These are phyloP conservation scores for Drosophila gaucha DNA, from an alignment of 2,888 invertebrate species.

Conservation along the genomic window DNA sequence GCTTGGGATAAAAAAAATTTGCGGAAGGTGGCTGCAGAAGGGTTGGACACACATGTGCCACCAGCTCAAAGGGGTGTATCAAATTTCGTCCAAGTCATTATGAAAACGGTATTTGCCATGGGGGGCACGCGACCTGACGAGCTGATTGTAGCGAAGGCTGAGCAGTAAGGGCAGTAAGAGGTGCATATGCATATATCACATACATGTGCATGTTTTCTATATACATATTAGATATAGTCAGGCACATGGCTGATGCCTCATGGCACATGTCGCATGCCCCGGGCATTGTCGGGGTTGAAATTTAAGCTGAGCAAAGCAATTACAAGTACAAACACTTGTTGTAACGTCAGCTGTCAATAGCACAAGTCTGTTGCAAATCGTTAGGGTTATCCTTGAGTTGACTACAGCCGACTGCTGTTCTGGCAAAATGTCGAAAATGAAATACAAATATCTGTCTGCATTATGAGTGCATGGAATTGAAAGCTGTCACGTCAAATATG, in stretches of 20 bases:
- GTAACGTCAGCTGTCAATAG: slow-evolving; percentile 78
- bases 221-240: slow-evolving; percentile 15
- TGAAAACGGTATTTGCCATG: slow-evolving; percentile 53
- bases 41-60: slow-evolving; percentile 50
- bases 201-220: slow-evolving; percentile 4
- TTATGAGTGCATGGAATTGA: background rate
- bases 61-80: slow-evolving; percentile 52
- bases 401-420: slow-evolving; percentile 14
- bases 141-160: slow-evolving; percentile 18
- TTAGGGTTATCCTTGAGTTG: slow-evolving; percentile 23
- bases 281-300: slow-evolving; percentile 47
- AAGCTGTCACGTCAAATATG: slow-evolving; percentile 17
- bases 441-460: slow-evolving; percentile 1
- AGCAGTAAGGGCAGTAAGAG: slow-evolving; percentile 17
- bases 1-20: background rate
- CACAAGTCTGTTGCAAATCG: slow-evolving; percentile 58
- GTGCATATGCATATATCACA: slow-evolving; percentile 25
- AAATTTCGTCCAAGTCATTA: slow-evolving; percentile 68
- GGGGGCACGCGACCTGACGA: slow-evolving; percentile 28
- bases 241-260: slow-evolving; percentile 35
- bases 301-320: slow-evolving; percentile 50
- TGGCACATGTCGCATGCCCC: slow-evolving; percentile 37
- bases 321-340: slow-evolving; percentile 73
- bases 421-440: slow-evolving; percentile 3
- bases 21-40: too few species aligned